Conservation (phyloP, 2,888 invertebrate species). For the Sinelater perroti region DNA sequence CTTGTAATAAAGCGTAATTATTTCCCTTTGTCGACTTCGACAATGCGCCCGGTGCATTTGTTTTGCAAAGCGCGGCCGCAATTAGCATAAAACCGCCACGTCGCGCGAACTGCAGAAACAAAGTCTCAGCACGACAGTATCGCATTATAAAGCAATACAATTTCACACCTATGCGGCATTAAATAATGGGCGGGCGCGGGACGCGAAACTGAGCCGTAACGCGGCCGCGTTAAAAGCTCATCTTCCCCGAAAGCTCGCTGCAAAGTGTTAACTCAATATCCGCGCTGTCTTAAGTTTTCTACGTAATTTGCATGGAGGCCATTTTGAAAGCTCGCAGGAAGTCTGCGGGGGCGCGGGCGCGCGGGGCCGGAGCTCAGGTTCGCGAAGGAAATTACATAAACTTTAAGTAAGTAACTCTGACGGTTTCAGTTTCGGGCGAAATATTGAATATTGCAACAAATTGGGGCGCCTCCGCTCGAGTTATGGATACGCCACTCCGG, state of each 20-base stretch:
- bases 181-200: conserved; percentile 26
- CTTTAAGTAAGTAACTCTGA: conserved; percentile 60
- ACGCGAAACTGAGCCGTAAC: conserved; percentile 35
- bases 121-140: conserved; percentile 18
- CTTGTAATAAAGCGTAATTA: too few relatives aligned
- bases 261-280: conserved; percentile 60
- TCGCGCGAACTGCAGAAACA: conserved; percentile 8
- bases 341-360: conserved; percentile 42
- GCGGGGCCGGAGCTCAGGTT: conserved; percentile 48
- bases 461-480: conserved; percentile 17
- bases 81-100: conserved; percentile 1
- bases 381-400: conserved; percentile 60
- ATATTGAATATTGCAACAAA: conserved; percentile 35
- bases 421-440: conserved; percentile 45
- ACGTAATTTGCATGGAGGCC: conserved; percentile 62
- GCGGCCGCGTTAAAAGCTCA: conserved; percentile 36
- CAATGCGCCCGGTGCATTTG: too few relatives aligned
- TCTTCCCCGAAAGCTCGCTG: conserved; percentile 35
- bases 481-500: too few relatives aligned
- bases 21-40: too few relatives aligned
- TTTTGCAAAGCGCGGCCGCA: not conserved
- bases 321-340: conserved; percentile 58
- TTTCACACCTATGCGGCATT: conserved; percentile 32
- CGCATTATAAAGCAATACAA: conserved; percentile 27
- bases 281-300: conserved; percentile 62